A percentile compares a stretch with the other conserved stretches of the same genome.
These are phyloP conservation scores for Myoxocephalus aenaeus DNA, from an alignment of 2,797 vertebrate genomes.

Conservation along the genomic window DNA sequence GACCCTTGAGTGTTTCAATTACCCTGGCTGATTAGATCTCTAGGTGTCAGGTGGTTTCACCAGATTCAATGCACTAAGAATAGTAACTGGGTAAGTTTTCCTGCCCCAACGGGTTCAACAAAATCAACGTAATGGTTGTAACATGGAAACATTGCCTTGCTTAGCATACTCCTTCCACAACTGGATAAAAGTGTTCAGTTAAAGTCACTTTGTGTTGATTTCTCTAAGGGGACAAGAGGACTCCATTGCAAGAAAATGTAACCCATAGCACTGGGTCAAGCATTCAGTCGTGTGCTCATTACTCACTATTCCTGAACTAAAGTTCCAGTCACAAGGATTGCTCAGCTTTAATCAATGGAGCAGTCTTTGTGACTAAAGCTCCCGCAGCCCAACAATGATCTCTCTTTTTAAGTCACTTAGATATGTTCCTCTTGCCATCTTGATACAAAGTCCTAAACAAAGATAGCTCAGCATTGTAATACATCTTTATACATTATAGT, in stretches of 20 bases:
- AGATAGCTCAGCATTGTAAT: neutral
- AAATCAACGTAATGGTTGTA: neutral
- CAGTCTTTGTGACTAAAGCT: neutral
- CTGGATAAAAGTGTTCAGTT: neutral
- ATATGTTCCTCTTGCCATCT: neutral
- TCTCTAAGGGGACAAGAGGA: neutral
- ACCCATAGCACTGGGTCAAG: neutral
- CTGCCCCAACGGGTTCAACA: neutral
- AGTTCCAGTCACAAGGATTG: neutral
- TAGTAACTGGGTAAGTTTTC: neutral
- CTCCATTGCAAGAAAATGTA: neutral
- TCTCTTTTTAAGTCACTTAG: neutral
- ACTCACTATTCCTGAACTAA: neutral
- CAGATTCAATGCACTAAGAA: neutral
- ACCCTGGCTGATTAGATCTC: neutral
- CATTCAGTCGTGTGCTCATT: neutral
- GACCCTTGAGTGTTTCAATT: neutral
- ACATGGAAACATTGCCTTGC: neutral
- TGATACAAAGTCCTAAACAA: neutral
- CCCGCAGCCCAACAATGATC: neutral
- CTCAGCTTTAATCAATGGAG: neutral
- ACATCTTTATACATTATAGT: neutral
- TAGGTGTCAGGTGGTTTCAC: neutral
- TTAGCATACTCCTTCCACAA: neutral
- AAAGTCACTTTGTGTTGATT: neutral